Conservation (phyloP, 2,888 invertebrate species). For the Camptogramma bilineatum region DNA sequence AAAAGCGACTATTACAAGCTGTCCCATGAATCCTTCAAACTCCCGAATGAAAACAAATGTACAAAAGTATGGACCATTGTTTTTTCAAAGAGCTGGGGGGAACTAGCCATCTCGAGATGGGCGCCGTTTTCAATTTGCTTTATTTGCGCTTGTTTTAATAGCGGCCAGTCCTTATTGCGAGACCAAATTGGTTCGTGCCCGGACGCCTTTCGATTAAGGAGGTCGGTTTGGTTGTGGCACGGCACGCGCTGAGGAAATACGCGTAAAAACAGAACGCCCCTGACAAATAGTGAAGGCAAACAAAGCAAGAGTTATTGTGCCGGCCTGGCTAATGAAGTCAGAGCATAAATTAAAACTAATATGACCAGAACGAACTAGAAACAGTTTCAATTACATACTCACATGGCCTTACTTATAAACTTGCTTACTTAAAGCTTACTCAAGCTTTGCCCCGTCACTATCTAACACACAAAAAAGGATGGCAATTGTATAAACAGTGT, state of each 20-base stretch:
- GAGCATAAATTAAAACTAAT: constrained; percentile 26
- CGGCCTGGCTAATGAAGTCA: constrained; percentile 29
- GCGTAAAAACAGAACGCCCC: constrained; percentile 69
- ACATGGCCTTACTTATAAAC: too few relatives aligned
- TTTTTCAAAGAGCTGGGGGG: constrained; percentile 64
- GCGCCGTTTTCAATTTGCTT: constrained; percentile 84
- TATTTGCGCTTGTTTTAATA: constrained; percentile 85
- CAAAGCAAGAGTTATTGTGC: constrained; percentile 38
- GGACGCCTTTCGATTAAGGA: constrained; percentile 76
- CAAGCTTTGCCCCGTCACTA: too few relatives aligned
- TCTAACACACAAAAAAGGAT: too few relatives aligned
- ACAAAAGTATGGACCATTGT: constrained; percentile 67
- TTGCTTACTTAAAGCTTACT: too few relatives aligned
- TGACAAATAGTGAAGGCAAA: constrained; percentile 51
- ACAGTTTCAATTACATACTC: too few relatives aligned
- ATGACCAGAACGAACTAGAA: constrained; percentile 1
- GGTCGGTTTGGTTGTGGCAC: constrained; percentile 35
- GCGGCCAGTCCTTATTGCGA: constrained; percentile 81
- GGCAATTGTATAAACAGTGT: too few relatives aligned
- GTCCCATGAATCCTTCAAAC: background rate
- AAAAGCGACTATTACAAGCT: background rate
- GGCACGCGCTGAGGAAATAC: constrained; percentile 62
- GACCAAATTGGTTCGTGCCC: constrained; percentile 84
- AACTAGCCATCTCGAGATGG: constrained; percentile 63
- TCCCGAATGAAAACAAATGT: constrained; percentile 35